A percentile compares a stretch with the other conserved stretches of the same genome.
Evolutionary conservation across 2,113 vertebrate species (phyloP).

Genomic region (Clinocottus analis): DNA sequence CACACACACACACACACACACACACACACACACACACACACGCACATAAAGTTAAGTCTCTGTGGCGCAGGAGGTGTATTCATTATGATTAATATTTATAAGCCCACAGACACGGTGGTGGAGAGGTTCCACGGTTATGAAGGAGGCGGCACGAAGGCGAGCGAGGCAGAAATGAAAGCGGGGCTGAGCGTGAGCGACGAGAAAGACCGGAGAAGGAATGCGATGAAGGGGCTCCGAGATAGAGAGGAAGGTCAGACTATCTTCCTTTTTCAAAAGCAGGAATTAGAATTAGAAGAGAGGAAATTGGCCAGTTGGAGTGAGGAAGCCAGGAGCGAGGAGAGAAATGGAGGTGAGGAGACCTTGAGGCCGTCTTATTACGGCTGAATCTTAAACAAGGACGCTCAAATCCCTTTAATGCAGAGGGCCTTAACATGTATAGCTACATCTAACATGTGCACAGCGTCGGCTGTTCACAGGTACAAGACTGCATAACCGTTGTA

Average conservation of each 20-base stretch:
- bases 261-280: conserved; percentile 6
- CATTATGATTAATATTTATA: conserved; percentile 66
- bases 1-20: background rate
- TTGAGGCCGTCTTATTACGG: conserved; percentile 46
- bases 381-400: conserved; percentile 56
- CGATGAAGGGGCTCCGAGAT: conserved; percentile 32
- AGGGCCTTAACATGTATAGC: conserved; percentile 20
- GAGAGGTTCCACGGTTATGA: conserved; percentile 28
- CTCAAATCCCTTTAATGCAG: conserved; percentile 2
- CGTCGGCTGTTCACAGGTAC: no score
- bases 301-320: conserved; percentile 26
- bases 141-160: conserved; percentile 26
- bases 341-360: conserved; percentile 42
- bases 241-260: conserved; percentile 38
- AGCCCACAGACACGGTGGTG: conserved; percentile 2
- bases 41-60: background rate
- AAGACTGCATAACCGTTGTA: no score
- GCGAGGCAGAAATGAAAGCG: conserved; percentile 20
- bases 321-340: conserved; percentile 26
- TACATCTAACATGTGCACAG: background rate
- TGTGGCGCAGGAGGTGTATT: background rate
- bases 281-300: conserved; percentile 48
- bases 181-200: conserved; percentile 15
- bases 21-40: background rate
- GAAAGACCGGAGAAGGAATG: conserved; percentile 18